These are phyloP conservation scores for Drosophila parvula DNA, from an alignment of 1,140 invertebrate genomes.

Conservation along the genomic window DNA sequence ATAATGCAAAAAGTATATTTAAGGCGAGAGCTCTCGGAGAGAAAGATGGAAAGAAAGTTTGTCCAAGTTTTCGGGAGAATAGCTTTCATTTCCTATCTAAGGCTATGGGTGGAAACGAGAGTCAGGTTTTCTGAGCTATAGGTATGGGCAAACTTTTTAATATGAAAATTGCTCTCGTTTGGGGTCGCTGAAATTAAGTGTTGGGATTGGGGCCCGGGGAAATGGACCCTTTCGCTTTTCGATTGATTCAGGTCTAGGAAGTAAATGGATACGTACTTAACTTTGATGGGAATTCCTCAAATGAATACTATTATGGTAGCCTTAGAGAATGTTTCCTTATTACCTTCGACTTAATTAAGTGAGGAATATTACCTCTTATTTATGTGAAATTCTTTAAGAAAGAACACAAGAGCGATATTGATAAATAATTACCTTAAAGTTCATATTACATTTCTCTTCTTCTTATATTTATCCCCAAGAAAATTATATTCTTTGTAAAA, in stretches of 20 bases:
- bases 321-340: neutral
- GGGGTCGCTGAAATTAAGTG: slow-evolving; percentile 29
- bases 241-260: slow-evolving; percentile 22
- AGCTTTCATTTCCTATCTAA: slow-evolving; percentile 24
- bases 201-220: slow-evolving; percentile 12
- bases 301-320: slow-evolving; percentile 3
- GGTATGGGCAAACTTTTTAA: slow-evolving; percentile 66
- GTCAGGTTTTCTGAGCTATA: neutral
- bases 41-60: slow-evolving; percentile 45
- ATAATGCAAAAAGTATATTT: slow-evolving; percentile 26
- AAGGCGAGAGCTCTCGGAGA: slow-evolving; percentile 1
- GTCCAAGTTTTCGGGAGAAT: slow-evolving; percentile 64
- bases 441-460: neutral
- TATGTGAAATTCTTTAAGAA: neutral
- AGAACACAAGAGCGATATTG: neutral
- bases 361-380: too few species aligned
- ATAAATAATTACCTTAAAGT: neutral
- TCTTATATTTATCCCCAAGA: neutral
- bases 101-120: neutral
- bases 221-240: slow-evolving; percentile 17
- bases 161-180: slow-evolving; percentile 70
- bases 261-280: neutral
- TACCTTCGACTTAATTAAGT: neutral
- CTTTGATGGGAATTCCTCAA: neutral
- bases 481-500: neutral